These are phyloP conservation scores for Pterobdella sp. DNA, from an alignment of 2,888 invertebrate species.

Conservation along the genomic window DNA sequence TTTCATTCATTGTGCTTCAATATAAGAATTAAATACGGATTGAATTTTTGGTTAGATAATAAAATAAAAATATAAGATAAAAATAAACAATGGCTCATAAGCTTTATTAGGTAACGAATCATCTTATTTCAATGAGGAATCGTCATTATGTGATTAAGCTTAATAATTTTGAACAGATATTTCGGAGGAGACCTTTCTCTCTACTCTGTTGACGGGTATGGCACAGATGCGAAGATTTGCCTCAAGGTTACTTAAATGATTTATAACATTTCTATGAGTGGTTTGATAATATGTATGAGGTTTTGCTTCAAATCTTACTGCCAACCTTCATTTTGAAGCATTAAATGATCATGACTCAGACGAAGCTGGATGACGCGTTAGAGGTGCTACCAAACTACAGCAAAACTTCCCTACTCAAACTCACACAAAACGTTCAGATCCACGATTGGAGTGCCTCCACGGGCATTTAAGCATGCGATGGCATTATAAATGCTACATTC, in stretches of 20 bases:
- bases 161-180: too few species aligned
- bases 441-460: constrained; percentile 69
- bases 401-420: constrained; percentile 83
- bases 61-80: too few species aligned
- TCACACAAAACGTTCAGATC: constrained; percentile 67
- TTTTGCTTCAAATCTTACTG: neutral
- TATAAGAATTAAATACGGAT: too few species aligned
- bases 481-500: too few species aligned
- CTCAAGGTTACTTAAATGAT: constrained; percentile 70
- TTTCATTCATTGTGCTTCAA: too few species aligned
- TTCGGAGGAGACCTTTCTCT: constrained; percentile 92
- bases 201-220: constrained; percentile 87
- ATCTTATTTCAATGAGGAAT: too few species aligned
- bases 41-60: too few species aligned
- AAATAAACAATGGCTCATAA: too few species aligned
- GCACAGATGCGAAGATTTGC: constrained; percentile 91
- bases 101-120: too few species aligned
- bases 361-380: constrained; percentile 88
- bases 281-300: neutral
- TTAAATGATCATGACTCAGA: constrained; percentile 56
- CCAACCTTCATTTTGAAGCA: neutral
- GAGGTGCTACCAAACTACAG: constrained; percentile 94
- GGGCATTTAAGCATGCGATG: neutral
- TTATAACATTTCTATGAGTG: neutral
- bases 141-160: too few species aligned